Evolutionary conservation across 2,797 vertebrate genomes (phyloP), one percentile per base, ranked within the genome.

Genomic region (Rachycentron canadum): DNA sequence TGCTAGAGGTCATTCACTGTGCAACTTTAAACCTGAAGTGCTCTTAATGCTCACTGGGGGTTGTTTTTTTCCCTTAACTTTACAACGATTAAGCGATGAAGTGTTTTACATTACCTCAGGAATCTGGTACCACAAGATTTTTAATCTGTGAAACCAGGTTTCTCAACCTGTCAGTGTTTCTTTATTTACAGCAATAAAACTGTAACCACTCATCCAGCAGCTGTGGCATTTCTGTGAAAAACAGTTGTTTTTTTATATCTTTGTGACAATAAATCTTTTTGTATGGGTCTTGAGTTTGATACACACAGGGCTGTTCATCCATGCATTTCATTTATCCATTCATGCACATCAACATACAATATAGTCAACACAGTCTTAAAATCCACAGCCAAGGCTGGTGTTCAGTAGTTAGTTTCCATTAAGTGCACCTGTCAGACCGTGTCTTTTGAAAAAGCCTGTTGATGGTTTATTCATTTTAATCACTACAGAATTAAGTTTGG

Each of bases 401-500:
- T 26, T 68, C 16, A 30, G 10, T 50, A 34, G 21, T 50, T 38
- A 36, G 61, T 50, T 55, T 28, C 38, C 73, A 90, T 79, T 23
- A 85, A 92, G 43, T 58, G 75, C 89, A 85, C 82, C 82, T 66
- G 58, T 59, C 69, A 78, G 53, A 73, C 78, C 7, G 65, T 82
- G 79, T 91, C 77, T 93, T 92, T 93, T 92, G 94, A 94, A 95
- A 95, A 95, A 95, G 92, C 93, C 93, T 84, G 90, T 90, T 90
- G 88, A 93, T 93, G 93, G 91, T 96, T 95, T 96, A 95, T 95
- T 96, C 76, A 89, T 94, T 96, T 94, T 91, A 93, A 94, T 94
- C 92, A 96, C 94, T 93, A 95, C 93, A 95, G 91, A 93, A 91
- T 88, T 89, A 84, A 90, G 89, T 93, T 90, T 82, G 89, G 93